Evolutionary conservation across 2,113 vertebrate species (phyloP), one percentile per base, ranked within the genome.

Genomic region (Xenopus borealis): DNA sequence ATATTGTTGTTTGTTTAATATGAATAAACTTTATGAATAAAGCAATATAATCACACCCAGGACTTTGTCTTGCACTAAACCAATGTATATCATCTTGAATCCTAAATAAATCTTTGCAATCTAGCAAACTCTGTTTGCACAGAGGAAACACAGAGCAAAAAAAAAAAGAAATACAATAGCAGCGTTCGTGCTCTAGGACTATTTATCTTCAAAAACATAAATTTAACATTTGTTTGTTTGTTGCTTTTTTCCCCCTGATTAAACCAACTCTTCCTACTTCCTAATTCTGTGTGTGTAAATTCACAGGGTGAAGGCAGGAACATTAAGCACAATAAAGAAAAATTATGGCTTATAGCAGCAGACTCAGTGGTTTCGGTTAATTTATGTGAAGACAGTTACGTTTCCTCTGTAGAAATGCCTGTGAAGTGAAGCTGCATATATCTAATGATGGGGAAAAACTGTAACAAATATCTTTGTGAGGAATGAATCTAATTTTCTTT

Each of bases 401-500:
- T 70, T 77, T 77, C 62, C 74, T 77, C 74, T 46, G 74, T 77
- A 77, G 74, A 70, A 77, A 77, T 77, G 69, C 59, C 66, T 70
- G 74, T 77, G 70, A 67, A 70, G 74, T 69, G 62, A 58, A 55
- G 59, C 66, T 33, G 47, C 74, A 77, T 77, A 77, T 77, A 77
- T 77, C 74, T 77, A 77, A 70, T 77, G 74, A 77, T 77, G 74
- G 70, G 74, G 74, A 77, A 77, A 77, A 77, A 77, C 67, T 70
- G 66, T 23, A 77, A 62, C 74, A 77, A 77, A 77, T 77, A 77
- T 77, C 74, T 70, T 47, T 23, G 59, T 77, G 74, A 77, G 59
- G 59, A 69, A 77, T 77, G 74, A 70, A 75, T 64, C 67, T 64
- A 77, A 77, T 77, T 77, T 77, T 77, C 74, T 63, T 45, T 77